Evolutionary conservation across 2,888 invertebrate species (phyloP).

Genomic region (Cryptus viduatorius): DNA sequence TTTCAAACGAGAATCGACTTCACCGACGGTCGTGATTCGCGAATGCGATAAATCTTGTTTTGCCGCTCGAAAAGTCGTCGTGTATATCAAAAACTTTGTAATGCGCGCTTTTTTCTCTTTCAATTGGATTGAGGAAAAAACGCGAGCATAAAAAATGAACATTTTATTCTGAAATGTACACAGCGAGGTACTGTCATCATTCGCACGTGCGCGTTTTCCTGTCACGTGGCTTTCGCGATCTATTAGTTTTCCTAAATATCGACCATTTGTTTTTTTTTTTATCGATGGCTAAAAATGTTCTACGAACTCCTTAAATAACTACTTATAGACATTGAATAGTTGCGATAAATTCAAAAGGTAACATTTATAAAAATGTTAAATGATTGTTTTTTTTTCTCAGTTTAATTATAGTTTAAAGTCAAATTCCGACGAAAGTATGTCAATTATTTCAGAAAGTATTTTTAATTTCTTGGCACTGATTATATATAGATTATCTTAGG

Average conservation of each 20-base stretch:
- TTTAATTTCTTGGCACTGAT: too few relatives aligned
- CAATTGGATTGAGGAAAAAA: conserved; percentile 2
- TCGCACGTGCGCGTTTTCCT: neutral
- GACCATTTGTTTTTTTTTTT: neutral
- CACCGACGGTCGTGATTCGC: conserved; percentile 16
- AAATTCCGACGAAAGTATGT: too few relatives aligned
- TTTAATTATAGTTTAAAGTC: too few relatives aligned
- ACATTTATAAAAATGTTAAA: too few relatives aligned
- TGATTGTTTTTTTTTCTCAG: too few relatives aligned
- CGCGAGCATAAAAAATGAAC: conserved; percentile 8
- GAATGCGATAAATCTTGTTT: conserved; percentile 33
- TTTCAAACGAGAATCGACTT: conserved; percentile 37
- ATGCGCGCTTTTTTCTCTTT: conserved; percentile 14
- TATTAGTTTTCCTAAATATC: neutral
- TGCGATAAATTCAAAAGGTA: too few relatives aligned
- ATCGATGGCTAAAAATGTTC: neutral
- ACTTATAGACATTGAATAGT: too few relatives aligned
- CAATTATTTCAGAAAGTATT: too few relatives aligned
- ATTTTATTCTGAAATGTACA: neutral
- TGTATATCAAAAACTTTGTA: conserved; percentile 31
- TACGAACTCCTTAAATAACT: too few relatives aligned
- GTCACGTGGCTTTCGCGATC: neutral
- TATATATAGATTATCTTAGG: too few relatives aligned
- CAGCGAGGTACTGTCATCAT: neutral
- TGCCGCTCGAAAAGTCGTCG: conserved; percentile 13